Percentiles rank a stretch among this genome's conserved stretches.
Conservation (phyloP, 2,888 invertebrate species). For the Meliscaeva auricollis region DNA sequence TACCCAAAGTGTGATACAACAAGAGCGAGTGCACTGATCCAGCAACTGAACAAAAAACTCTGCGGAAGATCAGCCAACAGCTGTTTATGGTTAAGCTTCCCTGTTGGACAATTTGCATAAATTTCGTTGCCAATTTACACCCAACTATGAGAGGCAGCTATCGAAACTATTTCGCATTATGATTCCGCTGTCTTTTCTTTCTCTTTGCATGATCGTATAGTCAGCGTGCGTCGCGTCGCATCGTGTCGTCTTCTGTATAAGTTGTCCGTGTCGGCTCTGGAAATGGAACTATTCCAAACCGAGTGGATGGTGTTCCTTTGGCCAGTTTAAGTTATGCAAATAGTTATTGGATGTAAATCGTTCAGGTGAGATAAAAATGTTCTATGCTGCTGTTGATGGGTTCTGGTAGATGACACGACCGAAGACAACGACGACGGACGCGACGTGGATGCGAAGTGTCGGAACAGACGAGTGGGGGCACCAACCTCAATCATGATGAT, state of each 20-base stretch:
- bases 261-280: constrained; percentile 13
- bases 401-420: constrained; percentile 1
- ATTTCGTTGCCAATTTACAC: constrained; percentile 75
- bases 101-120: constrained; percentile 71
- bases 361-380: constrained; percentile 69
- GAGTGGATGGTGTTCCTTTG: constrained; percentile 26
- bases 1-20: constrained; percentile 38
- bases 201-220: not conserved
- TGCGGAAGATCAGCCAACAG: constrained; percentile 10
- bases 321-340: constrained; percentile 71
- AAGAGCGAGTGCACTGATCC: not conserved
- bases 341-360: constrained; percentile 75
- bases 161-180: constrained; percentile 57
- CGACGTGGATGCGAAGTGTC: constrained; percentile 2
- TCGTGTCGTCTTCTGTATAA: not conserved
- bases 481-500: constrained; percentile 62
- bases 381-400: not conserved
- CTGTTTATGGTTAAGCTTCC: constrained; percentile 65
- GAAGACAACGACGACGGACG: not conserved
- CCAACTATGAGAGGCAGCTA: constrained; percentile 56
- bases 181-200: constrained; percentile 38
- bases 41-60: not conserved
- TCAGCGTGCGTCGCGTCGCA: not conserved
- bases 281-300: constrained; percentile 52
- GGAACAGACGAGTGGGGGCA: constrained; percentile 34